Evolutionary conservation across 1,140 invertebrate genomes (phyloP), one percentile per base, ranked within the genome.

Genomic region (Brachionus rubens): DNA sequence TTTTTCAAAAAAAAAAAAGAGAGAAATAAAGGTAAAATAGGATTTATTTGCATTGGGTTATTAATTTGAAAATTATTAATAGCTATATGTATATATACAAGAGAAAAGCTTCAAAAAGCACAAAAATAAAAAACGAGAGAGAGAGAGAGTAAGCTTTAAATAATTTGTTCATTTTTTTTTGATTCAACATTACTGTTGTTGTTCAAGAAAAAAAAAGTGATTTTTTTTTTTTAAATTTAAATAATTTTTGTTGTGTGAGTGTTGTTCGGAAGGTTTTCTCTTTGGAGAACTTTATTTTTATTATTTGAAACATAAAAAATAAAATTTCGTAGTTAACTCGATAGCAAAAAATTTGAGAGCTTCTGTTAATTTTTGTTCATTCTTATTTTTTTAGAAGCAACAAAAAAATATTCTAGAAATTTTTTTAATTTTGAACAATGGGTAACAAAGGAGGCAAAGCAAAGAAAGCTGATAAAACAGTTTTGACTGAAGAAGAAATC

Each of bases 401-500:
- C 16, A 33, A 59, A 33, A 59, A 6, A 28, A 16, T 33, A 36
- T 33, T 59, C n/a, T n/a, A n/a, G n/a, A 59, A 59, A 59, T 59
- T 59, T 65, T 65, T 72, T 24, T 19, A 65, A 50, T 72, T 54
- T 48, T 16, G 50, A 3, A 72, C 48, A 48, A 72, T 72, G 68
- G 68, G 68, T 54, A 72, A 72, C 46, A 72, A 72, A 72, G 28
- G 68, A 36, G 47, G 46, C 12, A 72, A 72, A 14, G 21, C 5
- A 3, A 72, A 72, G 36, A 72, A 72, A 54, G 19, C 30, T 19
- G 68, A 72, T 46, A 50, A 50, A 72, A 72, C 68, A 21, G 1
- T 50, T 19, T 41, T 72, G n/a, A 72, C 68, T 30, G 68, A 72
- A 41, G 84, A 85, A 77, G 84, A 85, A 75, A 78, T 85, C 50